Evolutionary conservation across 1,140 invertebrate genomes (phyloP).

Genomic region (Babylonia areolata): DNA sequence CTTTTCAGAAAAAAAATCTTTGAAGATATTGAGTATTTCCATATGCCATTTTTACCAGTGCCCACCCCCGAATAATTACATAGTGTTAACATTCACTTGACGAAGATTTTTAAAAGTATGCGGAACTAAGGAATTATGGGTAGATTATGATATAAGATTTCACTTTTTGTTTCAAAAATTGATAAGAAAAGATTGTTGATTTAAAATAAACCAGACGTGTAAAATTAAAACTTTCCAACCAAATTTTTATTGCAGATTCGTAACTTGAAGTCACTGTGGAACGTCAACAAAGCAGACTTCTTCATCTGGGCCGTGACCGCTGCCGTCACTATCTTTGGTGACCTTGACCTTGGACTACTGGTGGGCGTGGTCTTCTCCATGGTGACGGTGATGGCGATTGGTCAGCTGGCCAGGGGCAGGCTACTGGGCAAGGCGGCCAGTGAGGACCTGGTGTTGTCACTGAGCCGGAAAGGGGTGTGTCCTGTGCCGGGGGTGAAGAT

Average conservation of each 20-base stretch:
- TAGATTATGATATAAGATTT: too few species aligned
- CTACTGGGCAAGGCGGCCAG: conserved; percentile 9
- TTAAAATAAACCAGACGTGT: too few species aligned
- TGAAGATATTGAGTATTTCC: too few species aligned
- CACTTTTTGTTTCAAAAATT: too few species aligned
- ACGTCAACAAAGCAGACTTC: conserved; percentile 68
- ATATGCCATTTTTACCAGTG: too few species aligned
- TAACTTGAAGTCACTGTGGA: conserved; percentile 69
- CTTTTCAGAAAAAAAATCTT: too few species aligned
- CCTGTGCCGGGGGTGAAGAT: conserved; percentile 1
- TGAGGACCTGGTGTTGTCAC: background rate
- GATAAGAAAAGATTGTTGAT: too few species aligned
- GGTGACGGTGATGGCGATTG: conserved; percentile 56
- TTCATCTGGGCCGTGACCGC: conserved; percentile 64
- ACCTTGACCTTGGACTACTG: conserved; percentile 63
- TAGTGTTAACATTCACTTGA: too few species aligned
- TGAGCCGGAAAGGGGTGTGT: background rate
- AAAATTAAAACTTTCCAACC: background rate
- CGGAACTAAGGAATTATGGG: too few species aligned
- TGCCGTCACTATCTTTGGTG: conserved; percentile 54
- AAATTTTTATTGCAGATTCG: conserved; percentile 73
- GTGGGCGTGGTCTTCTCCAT: conserved; percentile 63
- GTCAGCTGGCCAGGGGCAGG: conserved; percentile 12
- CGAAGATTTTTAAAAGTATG: too few species aligned
- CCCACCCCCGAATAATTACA: too few species aligned